These are phyloP conservation scores for Chrysomela aeneicollis DNA, from an alignment of 2,888 invertebrate genomes.

Conservation along the genomic window DNA sequence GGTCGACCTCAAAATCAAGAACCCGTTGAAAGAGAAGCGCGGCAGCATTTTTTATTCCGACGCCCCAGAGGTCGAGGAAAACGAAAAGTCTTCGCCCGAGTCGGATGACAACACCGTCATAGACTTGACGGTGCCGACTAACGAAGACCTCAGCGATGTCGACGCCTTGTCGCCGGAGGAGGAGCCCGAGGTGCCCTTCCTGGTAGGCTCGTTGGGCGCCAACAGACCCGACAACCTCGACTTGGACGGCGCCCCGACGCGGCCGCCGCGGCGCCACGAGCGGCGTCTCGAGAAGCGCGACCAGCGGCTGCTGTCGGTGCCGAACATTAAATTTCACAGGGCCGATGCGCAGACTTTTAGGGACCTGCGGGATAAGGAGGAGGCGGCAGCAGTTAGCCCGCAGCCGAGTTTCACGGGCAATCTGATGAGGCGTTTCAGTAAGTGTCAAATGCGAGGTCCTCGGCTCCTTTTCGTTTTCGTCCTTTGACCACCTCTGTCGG, in stretches of 20 bases:
- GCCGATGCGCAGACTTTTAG: slow-evolving; percentile 63
- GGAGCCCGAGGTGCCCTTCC: slow-evolving; percentile 46
- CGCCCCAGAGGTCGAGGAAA: slow-evolving; percentile 47
- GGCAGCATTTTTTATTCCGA: slow-evolving; percentile 59
- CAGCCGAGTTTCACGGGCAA: slow-evolving; percentile 71
- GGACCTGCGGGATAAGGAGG: slow-evolving; percentile 67
- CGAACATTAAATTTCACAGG: slow-evolving; percentile 73
- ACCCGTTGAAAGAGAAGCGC: slow-evolving; percentile 62
- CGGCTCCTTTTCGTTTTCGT: slow-evolving; percentile 20
- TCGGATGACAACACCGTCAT: slow-evolving; percentile 56
- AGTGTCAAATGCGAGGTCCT: slow-evolving; percentile 64
- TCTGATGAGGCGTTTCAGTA: slow-evolving; percentile 88
- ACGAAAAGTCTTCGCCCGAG: slow-evolving; percentile 54
- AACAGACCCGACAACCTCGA: slow-evolving; percentile 35
- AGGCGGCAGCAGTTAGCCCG: slow-evolving; percentile 51
- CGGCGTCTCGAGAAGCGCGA: slow-evolving; percentile 63
- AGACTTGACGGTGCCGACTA: slow-evolving; percentile 36
- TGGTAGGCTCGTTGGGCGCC: slow-evolving; percentile 52
- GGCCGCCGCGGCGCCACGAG: slow-evolving; percentile 66
- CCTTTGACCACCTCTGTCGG: slow-evolving; percentile 27
- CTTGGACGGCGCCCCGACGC: slow-evolving; percentile 63
- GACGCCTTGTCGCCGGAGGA: slow-evolving; percentile 51
- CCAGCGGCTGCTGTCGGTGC: slow-evolving; percentile 77
- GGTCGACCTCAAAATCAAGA: slow-evolving; percentile 78
- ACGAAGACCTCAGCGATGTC: slow-evolving; percentile 49